Evolutionary conservation across 2,113 vertebrate genomes (phyloP), one percentile per base, ranked within the genome.

Genomic region (Takifugu bimaculatus): DNA sequence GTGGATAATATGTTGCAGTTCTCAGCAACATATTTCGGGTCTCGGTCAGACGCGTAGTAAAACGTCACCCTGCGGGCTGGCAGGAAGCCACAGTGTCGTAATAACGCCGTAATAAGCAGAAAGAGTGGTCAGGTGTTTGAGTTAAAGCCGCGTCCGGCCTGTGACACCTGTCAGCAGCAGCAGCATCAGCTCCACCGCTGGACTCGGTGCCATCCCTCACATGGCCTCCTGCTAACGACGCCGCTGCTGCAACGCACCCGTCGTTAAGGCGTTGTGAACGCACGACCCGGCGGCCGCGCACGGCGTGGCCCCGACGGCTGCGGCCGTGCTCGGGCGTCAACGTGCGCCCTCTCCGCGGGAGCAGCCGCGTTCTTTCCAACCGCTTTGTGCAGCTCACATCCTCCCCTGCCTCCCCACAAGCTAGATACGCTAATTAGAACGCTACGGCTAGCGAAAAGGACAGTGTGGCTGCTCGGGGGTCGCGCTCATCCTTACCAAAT

Each of bases 401-500:
- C 74, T 72, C 64, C 70, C 13, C 74, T 56, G 54, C 64, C 60
- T 26, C 70, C 70, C 54, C 72, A 68, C 12, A 55, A 58, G 73
- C 73, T 62, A 81, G 55, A 71, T 39, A 76, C 81, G 84, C 83
- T 88, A 82, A 87, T 77, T 82, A 80, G 6, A 67, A 71, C 62
- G 80, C 81, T 84, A 82, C 72, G 29, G 84, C 82, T 86, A 85
- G 78, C 77, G 59, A 60, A 63, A 68, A 74, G 76, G 79, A 74
- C 73, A 60, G 65, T 62, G 70, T 59, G 58, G 64, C 55, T 64
- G 66, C 60, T 49, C 1, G 39, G n/a, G 55, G 32, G 54, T 27
- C 49, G 6, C 53, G 51, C 54, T 7, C 79, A 81, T 85, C 91
- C 86, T 95, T 89, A 95, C 95, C 95, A 95, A 91, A 96, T 95